Base-by-base conservation (phyloP, 2,888 invertebrate species). In the Nomada fucata region DNA sequence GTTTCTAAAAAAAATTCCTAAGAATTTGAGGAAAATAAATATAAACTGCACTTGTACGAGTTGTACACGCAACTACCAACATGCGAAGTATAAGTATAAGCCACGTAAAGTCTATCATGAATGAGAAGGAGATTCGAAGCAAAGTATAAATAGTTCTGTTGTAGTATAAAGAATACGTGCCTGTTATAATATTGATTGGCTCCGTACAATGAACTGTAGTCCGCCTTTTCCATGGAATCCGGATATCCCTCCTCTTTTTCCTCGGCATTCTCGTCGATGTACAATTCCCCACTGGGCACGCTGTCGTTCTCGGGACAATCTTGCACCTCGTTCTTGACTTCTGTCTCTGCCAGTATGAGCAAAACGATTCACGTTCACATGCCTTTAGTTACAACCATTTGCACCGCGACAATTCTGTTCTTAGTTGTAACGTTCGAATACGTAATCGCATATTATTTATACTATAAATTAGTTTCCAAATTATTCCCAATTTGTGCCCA, bases 261-360 rank as follows among this genome's bases (percentile, higher is more conserved):
- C 70, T 93, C 93, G 26, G 92, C 91, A 85, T 91, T 93, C 80
- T 93, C 93, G 79, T 93, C 93, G 80, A 93, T 93, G 83, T 93
- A 93, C 42, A 93, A 83, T 76, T 93, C 93, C 36, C 92, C 91
- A n/a, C 92, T 89, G 9, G 93, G 92, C 11, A 93, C 92, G 82
- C 91, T 93, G 47, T 93, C 93, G 71, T 85, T 92, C 76, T 93
- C 93, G n/a, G 93, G 88, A 75, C 93, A 93, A 65, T 93, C 93
- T 79, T 93, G 93, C 50, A 93, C 91, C 83, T 93, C 93, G 85
- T 93, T 93, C 78, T 93, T 93, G 77, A 93, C 93, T 88, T 93
- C 93, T 53, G 93, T 85, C 77, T 93, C 93, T 93, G 76, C 80
- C 82, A 77, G 55, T 67, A 77, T 83, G n/a, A 82, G 64, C 69